A percentile compares a stretch with the other conserved stretches of the same genome.
Evolutionary conservation across 2,113 vertebrate genomes (phyloP).

Genomic region (Nothocercus nigrocapillus): DNA sequence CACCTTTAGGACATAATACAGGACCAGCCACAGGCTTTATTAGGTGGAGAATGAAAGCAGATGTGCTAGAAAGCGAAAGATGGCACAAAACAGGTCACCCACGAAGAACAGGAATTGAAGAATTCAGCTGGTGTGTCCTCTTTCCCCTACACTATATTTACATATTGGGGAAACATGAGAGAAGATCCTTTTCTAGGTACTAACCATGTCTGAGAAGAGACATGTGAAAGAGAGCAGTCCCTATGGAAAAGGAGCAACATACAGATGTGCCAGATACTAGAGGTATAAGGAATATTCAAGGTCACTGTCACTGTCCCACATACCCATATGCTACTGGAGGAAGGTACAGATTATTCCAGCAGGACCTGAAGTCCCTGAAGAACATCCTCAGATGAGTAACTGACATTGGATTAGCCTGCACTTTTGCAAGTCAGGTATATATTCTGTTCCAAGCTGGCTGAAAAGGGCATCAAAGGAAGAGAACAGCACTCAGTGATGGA

Average conservation of each 20-base stretch:
- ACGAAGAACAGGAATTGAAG: neutral
- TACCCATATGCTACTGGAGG: accelerated
- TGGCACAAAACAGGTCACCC: neutral
- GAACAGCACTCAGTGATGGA: neutral
- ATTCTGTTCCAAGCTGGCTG: neutral
- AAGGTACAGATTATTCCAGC: constrained; percentile 5
- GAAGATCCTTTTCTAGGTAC: neutral
- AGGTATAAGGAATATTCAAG: neutral
- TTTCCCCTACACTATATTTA: neutral
- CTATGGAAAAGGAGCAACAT: neutral
- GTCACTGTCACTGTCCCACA: neutral
- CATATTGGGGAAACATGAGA: neutral
- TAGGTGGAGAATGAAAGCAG: neutral
- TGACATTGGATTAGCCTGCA: neutral
- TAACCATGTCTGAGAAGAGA: neutral
- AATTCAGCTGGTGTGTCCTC: neutral
- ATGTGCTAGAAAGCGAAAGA: neutral
- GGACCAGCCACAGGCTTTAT: neutral
- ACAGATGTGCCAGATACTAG: neutral
- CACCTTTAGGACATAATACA: neutral
- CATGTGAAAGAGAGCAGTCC: neutral
- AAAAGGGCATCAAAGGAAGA: neutral
- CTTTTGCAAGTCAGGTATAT: neutral
- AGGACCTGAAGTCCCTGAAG: neutral
- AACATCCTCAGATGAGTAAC: neutral